Percentiles rank a stretch among this genome's conserved stretches.
Conservation (phyloP, 2,797 vertebrate species). For the Neostethus bicornis region DNA sequence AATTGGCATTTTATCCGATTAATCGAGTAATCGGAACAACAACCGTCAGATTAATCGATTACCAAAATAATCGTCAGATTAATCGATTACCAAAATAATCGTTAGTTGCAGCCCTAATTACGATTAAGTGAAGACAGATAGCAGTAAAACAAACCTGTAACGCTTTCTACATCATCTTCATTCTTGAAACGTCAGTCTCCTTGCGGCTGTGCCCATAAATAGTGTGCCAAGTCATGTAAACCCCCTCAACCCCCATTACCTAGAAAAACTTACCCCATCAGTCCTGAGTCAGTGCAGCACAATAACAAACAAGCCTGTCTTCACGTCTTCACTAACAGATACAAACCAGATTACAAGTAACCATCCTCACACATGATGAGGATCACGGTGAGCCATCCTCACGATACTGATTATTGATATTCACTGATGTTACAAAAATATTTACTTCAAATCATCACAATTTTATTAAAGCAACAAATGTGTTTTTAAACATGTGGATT, state of each 20-base stretch:
- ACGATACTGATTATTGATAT: too few relatives aligned
- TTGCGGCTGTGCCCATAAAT: conserved; percentile 61
- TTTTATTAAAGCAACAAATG: too few relatives aligned
- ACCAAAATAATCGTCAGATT: neutral
- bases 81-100: conserved; percentile 1
- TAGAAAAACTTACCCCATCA: conserved; percentile 36
- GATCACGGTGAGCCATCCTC: too few relatives aligned
- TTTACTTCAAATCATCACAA: too few relatives aligned
- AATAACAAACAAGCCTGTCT: conserved; percentile 55
- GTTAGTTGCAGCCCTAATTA: too few relatives aligned
- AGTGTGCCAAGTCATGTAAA: conserved; percentile 46
- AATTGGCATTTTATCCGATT: too few relatives aligned
- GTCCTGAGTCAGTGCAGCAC: conserved; percentile 9
- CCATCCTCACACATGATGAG: too few relatives aligned
- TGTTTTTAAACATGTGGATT: too few relatives aligned
- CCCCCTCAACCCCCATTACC: conserved; percentile 13
- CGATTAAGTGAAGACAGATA: conserved; percentile 23
- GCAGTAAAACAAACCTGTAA: conserved; percentile 1
- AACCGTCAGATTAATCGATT: neutral
- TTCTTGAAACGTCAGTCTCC: conserved; percentile 44
- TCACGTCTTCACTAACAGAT: conserved; percentile 8
- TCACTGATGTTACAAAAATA: too few relatives aligned
- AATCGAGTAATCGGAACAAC: too few relatives aligned
- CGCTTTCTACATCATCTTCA: conserved; percentile 21
- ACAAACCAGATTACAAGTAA: too few relatives aligned